Base-by-base conservation (phyloP, 2,113 vertebrate genomes). In the Philantomba maxwellii region DNA sequence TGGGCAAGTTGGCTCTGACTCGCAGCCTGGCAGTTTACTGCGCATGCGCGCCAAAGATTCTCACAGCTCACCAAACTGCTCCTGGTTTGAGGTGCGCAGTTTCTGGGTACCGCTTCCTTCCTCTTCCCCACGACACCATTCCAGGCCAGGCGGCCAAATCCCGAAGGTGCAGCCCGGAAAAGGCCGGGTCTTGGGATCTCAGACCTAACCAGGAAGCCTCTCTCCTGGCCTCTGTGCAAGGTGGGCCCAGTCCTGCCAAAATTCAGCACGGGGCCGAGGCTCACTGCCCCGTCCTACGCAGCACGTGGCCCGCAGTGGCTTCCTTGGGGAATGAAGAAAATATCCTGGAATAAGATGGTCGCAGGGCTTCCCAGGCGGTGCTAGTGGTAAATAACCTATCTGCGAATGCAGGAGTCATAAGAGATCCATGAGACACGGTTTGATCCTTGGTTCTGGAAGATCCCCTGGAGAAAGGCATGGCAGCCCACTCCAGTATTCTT, bases 21-120 rank as follows among this genome's bases (percentile, higher is more conserved):
- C 98, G 97, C 47, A 99, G 96, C 85, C 98, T 97, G 97, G 99
- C 99, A 57, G 99, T 99, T 98, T 99, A 99, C 80, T 98, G 98
- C 12, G 98, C 98, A 39, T 99, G 99, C 58, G 97, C 98, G 28
- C 99, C 99, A 98, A 99, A 99, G 93, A 99, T 98, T 97, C 99
- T 98, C 99, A 99, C 98, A 99, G 98, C 87, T 99, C 98, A 92
- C 99, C 99, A 98, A 99, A 99, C 98, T 99, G 99, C 96, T 99
- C 99, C 5, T 98, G 15, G 99, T 62, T 30, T 62, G 28, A 62
- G 97, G 98, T 97, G 99, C 99, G 89, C 47, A 39, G 43, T 36
- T 91, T 84, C 60, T 2, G 0, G 2, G 25, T 9, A 1, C 36
- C 3, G 21, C 51, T 83, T 83, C 23, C 45, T 58, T n/a, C 13